A percentile compares a stretch with the other conserved stretches of the same genome.
Evolutionary conservation across 2,888 invertebrate genomes (phyloP).

Genomic region (Amphimallon solstitiale): DNA sequence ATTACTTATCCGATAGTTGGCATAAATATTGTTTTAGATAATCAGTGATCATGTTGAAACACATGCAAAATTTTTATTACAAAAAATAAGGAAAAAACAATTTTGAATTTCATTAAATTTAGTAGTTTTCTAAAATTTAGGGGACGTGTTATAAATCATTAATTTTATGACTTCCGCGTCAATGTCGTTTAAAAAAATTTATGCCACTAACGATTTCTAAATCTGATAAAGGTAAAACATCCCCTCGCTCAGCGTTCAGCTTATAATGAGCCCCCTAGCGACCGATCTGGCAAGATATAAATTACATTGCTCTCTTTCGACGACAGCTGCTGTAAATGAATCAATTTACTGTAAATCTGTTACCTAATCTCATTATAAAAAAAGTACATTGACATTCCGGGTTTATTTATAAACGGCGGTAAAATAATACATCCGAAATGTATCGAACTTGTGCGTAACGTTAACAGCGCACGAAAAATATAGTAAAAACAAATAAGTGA

Average conservation of each 20-base stretch:
- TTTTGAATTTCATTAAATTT: conserved; percentile 29
- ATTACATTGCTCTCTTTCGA: conserved; percentile 48
- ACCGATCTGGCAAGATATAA: conserved; percentile 51
- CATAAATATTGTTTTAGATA: too few relatives aligned
- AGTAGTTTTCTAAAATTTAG: neutral
- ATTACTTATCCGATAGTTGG: too few relatives aligned
- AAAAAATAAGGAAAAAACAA: too few relatives aligned
- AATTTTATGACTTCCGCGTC: conserved; percentile 47
- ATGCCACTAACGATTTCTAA: conserved; percentile 48
- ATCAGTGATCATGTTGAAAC: too few relatives aligned
- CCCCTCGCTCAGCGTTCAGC: conserved; percentile 40
- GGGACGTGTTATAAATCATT: conserved; percentile 31
- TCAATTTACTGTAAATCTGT: conserved; percentile 50
- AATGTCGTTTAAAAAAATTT: conserved; percentile 45
- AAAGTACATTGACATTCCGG: conserved; percentile 32
- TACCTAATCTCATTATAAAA: conserved; percentile 40
- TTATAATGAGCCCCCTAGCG: conserved; percentile 52
- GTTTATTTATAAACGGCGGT: conserved; percentile 30
- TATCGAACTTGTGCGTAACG: neutral
- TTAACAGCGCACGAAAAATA: neutral
- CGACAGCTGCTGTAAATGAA: conserved; percentile 53
- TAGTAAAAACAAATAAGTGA: neutral
- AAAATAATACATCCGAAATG: conserved; percentile 18
- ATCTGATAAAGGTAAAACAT: conserved; percentile 49
- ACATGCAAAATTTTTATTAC: too few relatives aligned